These are phyloP conservation scores for Bedellia somnulentella DNA, from an alignment of 2,888 invertebrate species.

Conservation along the genomic window DNA sequence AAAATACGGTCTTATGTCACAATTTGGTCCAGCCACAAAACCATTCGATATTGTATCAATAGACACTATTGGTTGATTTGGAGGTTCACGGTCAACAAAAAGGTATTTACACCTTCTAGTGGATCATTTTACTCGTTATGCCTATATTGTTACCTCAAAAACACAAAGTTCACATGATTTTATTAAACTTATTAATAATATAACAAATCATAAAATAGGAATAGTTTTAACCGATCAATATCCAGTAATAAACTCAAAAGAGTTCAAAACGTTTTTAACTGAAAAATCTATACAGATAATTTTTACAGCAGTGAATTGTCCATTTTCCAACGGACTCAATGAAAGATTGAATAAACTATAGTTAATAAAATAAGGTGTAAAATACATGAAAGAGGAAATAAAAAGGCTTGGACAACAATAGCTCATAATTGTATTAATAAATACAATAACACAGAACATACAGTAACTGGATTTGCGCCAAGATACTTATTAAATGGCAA, in stretches of 20 bases:
- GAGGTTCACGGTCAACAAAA: not conserved
- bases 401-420: not conserved
- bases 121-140: not conserved
- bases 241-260: not conserved
- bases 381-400: not conserved
- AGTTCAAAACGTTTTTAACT: not conserved
- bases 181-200: conserved; percentile 1
- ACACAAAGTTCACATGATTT: not conserved
- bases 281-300: too few relatives aligned
- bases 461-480: not conserved
- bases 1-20: too few relatives aligned
- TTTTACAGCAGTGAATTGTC: too few relatives aligned
- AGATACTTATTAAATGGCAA: not conserved
- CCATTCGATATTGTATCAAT: too few relatives aligned
- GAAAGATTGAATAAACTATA: not conserved
- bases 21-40: too few relatives aligned
- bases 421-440: not conserved
- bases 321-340: too few relatives aligned
- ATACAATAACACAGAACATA: not conserved
- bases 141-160: not conserved
- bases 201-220: not conserved
- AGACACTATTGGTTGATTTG: not conserved
- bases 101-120: too few relatives aligned
- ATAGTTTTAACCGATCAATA: not conserved
- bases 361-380: not conserved